Base-by-base conservation (phyloP, 2,888 invertebrate genomes). In the Leptinotarsa rubiginosa region DNA sequence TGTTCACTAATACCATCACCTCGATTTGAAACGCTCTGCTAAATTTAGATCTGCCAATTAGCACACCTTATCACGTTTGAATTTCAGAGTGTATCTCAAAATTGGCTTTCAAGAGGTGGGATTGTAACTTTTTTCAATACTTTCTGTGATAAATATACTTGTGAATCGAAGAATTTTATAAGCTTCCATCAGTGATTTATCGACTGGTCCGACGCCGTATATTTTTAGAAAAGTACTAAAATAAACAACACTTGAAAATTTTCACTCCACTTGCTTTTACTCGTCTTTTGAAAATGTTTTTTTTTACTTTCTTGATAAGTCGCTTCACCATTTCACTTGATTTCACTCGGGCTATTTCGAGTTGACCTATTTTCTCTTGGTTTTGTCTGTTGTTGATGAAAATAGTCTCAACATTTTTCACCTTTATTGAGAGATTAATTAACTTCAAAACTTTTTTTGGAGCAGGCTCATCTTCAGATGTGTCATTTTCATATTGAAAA, bases 101-200 rank as follows among this genome's bases (percentile, higher is more conserved):
- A 47, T 41, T 47, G 56, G 16, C 56, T 69, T 18, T 56, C 56
- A 49, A 69, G 56, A 16, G 47, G 69, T 47, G 47, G 69, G 22
- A 20, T 69, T 56, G 47, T 69, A 75, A 69, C 65, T 66, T 69
- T 72, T 71, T 75, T 67, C 31, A 65, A 72, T 72, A 72, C 47
- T 64, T 69, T 72, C 47, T 22, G 69, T 47, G 56, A 56, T 69
- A 56, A 56, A 47, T 69, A 56, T 31, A 3, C 70, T 70, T 73
- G 73, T 52, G 75, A 73, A 76, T 75, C 65, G 75, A 77, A 74
- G 64, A 75, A 73, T 77, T 77, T 77, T 75, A 78, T 75, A 70
- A 66, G 69, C 69, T 75, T 74, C 72, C 70, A 77, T 75, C 75
- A 77, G 75, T 72, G 74, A 70, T 73, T 74, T 73, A 67, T 71